A percentile compares a stretch with the other conserved stretches of the same genome.
Conservation (phyloP, 2,888 invertebrate species). For the Smittia aterrima region DNA sequence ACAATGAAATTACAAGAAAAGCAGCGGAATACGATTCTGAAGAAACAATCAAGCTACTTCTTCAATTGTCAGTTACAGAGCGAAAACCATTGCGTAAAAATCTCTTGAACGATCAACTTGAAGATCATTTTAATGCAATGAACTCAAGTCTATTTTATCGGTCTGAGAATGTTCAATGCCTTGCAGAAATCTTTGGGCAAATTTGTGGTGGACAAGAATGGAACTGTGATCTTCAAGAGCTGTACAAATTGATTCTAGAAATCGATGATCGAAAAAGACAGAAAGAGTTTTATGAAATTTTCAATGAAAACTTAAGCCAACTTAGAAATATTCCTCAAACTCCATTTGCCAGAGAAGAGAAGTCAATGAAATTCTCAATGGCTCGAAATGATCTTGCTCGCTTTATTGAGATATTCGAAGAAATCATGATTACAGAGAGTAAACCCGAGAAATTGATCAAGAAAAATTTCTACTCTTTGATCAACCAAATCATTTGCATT, state of each 20-base stretch:
- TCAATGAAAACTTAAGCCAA: background rate
- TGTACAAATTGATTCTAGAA: conserved; percentile 4
- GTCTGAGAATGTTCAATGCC: background rate
- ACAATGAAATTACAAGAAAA: background rate
- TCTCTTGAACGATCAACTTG: background rate
- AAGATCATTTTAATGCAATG: background rate
- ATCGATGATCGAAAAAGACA: background rate
- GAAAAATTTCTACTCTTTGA: background rate
- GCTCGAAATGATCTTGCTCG: background rate
- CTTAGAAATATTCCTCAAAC: background rate
- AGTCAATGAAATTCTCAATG: background rate
- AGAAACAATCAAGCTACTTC: background rate
- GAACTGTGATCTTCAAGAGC: conserved; percentile 11
- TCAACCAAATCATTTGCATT: conserved; percentile 23
- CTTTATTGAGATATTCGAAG: background rate
- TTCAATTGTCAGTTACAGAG: background rate
- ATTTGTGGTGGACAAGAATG: no score
- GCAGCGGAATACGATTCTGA: background rate
- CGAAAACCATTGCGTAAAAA: background rate
- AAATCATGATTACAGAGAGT: background rate
- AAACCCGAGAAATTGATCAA: background rate
- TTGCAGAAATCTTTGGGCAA: background rate
- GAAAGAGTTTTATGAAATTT: background rate
- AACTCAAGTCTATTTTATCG: background rate
- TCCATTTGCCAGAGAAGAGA: background rate